Percentiles rank a stretch among this genome's conserved stretches.
Evolutionary conservation across 1,140 invertebrate species (phyloP).

Genomic region (Neodiprion lecontei): DNA sequence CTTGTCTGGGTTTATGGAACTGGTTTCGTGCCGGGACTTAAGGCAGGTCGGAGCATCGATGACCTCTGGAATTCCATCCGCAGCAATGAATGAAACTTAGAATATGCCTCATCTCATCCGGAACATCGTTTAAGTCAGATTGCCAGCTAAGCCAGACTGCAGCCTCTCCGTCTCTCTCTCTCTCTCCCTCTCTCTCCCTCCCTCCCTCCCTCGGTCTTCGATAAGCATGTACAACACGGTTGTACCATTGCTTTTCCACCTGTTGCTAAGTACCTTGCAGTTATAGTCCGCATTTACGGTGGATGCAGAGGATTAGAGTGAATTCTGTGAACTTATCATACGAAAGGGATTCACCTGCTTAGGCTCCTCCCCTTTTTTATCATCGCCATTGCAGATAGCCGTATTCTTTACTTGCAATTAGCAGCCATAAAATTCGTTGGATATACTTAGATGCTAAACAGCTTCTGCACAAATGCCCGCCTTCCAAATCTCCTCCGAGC

Average conservation of each 20-base stretch:
- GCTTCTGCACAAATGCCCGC: too few relatives aligned
- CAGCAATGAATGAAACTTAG: slow-evolving; percentile 35
- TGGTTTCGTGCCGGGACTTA: slow-evolving; percentile 41
- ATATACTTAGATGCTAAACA: too few relatives aligned
- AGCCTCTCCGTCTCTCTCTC: background rate
- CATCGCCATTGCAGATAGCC: too few relatives aligned
- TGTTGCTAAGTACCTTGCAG: background rate
- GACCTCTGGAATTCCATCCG: slow-evolving; percentile 31
- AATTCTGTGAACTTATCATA: too few relatives aligned
- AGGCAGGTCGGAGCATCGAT: slow-evolving; percentile 41
- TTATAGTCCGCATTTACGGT: too few relatives aligned
- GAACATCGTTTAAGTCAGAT: background rate
- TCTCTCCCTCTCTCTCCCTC: slow-evolving; percentile 9
- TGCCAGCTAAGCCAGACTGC: background rate
- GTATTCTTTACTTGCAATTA: too few relatives aligned
- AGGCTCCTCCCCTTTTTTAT: too few relatives aligned
- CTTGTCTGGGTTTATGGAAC: slow-evolving; percentile 39
- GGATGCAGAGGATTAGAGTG: too few relatives aligned
- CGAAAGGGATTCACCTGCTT: too few relatives aligned
- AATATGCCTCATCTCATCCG: background rate
- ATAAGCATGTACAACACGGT: background rate
- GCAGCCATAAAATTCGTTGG: too few relatives aligned
- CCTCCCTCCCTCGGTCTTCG: background rate
- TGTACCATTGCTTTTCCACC: background rate
- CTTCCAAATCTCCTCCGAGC: too few relatives aligned